These are phyloP conservation scores for Hoplostethus mediterraneus DNA, from an alignment of 2,797 vertebrate species.

Conservation along the genomic window DNA sequence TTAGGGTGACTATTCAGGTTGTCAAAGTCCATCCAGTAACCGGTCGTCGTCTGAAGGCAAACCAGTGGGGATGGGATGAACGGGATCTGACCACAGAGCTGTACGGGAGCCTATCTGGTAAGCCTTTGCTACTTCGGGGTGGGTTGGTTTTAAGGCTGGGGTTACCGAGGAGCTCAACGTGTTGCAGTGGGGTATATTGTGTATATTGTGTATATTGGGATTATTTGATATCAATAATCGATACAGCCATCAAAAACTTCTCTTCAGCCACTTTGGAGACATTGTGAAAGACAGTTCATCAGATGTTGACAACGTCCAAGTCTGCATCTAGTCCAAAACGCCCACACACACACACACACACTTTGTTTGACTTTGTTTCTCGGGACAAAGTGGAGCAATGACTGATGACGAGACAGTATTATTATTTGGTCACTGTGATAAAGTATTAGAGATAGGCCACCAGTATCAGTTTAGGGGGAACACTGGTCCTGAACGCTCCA, in stretches of 20 bases:
- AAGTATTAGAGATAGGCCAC: neutral
- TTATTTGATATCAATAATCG: constrained; percentile 1
- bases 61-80: constrained; percentile 23
- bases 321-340: too few relatives aligned
- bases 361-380: too few relatives aligned
- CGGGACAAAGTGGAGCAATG: constrained; percentile 5
- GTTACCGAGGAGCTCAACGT: constrained; percentile 30
- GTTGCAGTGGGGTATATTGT: constrained; percentile 7
- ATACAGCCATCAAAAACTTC: too few relatives aligned
- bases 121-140: neutral
- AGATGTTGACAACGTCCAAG: too few relatives aligned
- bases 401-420: neutral
- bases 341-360: too few relatives aligned
- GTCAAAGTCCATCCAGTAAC: constrained; percentile 33
- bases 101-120: neutral
- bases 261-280: too few relatives aligned
- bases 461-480: too few relatives aligned
- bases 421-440: neutral
- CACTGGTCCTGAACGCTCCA: too few relatives aligned
- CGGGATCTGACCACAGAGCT: neutral
- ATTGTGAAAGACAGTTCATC: too few relatives aligned
- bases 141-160: constrained; percentile 45
- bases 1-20: constrained; percentile 38
- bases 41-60: constrained; percentile 41
- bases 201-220: constrained; percentile 11